Evolutionary conservation across 92 coral and sea anemone species (phyloP), one percentile per base, ranked within the genome.

Genomic region (Heliopora coerulea): DNA sequence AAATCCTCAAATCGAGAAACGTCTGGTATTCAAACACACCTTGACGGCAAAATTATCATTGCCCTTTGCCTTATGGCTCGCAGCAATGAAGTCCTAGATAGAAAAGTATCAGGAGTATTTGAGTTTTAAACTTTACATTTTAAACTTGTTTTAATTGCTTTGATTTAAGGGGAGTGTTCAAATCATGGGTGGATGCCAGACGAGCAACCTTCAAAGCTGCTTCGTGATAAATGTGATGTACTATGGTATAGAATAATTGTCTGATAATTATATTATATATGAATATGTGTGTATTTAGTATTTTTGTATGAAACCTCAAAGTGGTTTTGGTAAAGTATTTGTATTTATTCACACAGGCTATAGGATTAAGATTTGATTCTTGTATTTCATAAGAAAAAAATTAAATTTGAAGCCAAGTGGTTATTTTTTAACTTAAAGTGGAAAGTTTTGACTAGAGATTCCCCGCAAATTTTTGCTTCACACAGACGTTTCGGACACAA

Each of bases 141-240:
- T 66, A 41, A 32, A 14, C 1, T 41, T 23, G 21, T 50, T 50
- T 50, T n/a, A n/a, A 17, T 50, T 50, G 12, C 12, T 23, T 50
- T 50, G 42, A n/a, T 46, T 69, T 28, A 46, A 69, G 76, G 62
- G 62, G 61, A 4, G 18, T 69, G 15, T 69, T 69, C 62, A 69
- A 52, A 69, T 26, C 46, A 26, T 69, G 76, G 76, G 76, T 69
- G 42, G 76, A 69, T 24, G 10, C 61, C 0, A 69, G 76, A 56
- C 76, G 76, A 4, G 25, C 13, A 25, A 26, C 76, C 11, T 49
- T 27, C 12, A 31, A 69, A 69, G 61, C 62, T 20, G 61, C 62
- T n/a, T 46, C 61, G 46, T 69, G 15, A 69, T 17, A 9, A 15
- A 17, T 28, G 6, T 3, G 3, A 14, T 44, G 26, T 14, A 17